phyloP scores from a whole-genome alignment of 2,113 vertebrate genomes.

The Ceuthmochares aereus region DNA sequence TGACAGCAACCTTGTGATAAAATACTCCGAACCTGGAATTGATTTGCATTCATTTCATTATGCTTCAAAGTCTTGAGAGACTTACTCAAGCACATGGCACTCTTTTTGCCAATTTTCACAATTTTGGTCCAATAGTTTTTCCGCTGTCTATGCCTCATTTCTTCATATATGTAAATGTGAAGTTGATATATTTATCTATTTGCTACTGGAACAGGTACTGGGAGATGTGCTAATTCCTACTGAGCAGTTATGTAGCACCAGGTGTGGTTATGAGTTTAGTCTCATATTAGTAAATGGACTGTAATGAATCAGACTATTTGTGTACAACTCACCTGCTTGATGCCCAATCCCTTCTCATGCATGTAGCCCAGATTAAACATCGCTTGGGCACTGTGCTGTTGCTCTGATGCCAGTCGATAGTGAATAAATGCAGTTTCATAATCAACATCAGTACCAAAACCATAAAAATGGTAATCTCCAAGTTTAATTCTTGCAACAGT shows the following conservation, averaged over 20 bases:
- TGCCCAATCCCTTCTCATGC: slow-evolving; percentile 97
- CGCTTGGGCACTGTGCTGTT: slow-evolving; percentile 96
- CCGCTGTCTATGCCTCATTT: background rate
- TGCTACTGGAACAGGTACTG: background rate
- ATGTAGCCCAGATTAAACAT: slow-evolving; percentile 99
- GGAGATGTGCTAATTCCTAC: background rate
- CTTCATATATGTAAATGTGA: background rate
- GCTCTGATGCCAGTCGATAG: slow-evolving; percentile 95
- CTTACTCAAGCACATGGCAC: background rate
- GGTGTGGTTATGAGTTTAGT: background rate
- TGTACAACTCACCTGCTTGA: slow-evolving; percentile 88
- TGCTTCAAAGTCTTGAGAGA: background rate
- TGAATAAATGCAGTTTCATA: slow-evolving; percentile 98
- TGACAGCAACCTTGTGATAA: background rate
- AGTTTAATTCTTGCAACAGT: slow-evolving; percentile 96
- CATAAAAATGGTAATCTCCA: slow-evolving; percentile 98
- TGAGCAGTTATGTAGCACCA: background rate
- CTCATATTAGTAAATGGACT: background rate
- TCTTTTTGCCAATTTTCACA: background rate
- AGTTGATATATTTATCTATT: background rate
- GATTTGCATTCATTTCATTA: background rate
- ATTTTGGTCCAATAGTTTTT: background rate
- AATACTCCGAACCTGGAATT: background rate
- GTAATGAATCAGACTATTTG: background rate
- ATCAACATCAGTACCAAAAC: slow-evolving; percentile 94